phyloP scores from a whole-genome alignment of 2,113 vertebrate genomes.

The Forbesichthys agassizii region DNA sequence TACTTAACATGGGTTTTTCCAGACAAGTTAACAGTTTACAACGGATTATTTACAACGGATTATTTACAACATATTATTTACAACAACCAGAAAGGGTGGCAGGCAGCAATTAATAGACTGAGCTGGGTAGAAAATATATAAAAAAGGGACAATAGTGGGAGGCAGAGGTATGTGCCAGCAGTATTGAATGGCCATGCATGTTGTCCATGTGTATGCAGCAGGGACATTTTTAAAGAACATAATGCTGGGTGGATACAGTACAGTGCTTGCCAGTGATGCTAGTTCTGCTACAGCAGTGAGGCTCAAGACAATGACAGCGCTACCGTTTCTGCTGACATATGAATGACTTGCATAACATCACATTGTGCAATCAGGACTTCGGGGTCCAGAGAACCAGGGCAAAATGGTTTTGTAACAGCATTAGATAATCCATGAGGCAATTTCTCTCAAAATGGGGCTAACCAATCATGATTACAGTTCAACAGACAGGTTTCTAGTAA shows the following conservation, averaged over 20 bases:
- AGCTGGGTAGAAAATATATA: too few species aligned
- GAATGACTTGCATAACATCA: constrained; percentile 68
- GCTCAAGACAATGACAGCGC: constrained; percentile 26
- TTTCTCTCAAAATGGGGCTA: constrained; percentile 31
- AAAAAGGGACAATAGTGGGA: too few species aligned
- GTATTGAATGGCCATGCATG: background rate
- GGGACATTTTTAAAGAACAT: background rate
- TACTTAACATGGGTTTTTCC: too few species aligned
- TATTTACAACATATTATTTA: too few species aligned
- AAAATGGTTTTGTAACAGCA: constrained; percentile 59
- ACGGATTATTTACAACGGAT: too few species aligned
- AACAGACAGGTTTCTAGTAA: constrained; percentile 15
- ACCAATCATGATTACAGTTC: constrained; percentile 3
- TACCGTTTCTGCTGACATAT: constrained; percentile 53
- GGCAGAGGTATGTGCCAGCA: too few species aligned
- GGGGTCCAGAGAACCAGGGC: constrained; percentile 60
- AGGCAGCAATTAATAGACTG: too few species aligned
- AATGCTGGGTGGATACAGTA: background rate
- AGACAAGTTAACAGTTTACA: too few species aligned
- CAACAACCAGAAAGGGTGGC: too few species aligned
- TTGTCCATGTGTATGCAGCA: background rate
- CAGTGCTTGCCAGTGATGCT: too few species aligned
- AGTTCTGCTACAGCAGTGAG: constrained; percentile 4
- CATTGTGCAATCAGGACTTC: constrained; percentile 66
- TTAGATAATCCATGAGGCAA: constrained; percentile 33